phyloP scores from a whole-genome alignment of 92 coral and sea anemone genomes.

The Porites rus region DNA sequence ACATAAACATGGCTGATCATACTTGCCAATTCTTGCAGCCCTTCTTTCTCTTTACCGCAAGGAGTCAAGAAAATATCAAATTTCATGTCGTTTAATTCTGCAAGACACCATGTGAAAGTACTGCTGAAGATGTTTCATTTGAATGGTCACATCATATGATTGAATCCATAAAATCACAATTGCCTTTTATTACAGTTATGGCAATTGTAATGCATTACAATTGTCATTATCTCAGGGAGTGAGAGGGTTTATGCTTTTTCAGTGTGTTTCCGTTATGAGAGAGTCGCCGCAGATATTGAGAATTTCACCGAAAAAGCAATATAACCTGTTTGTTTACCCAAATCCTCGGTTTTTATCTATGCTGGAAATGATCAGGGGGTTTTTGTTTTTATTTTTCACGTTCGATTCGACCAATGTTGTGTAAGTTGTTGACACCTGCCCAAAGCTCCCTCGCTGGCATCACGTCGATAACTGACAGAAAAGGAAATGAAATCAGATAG shows the following conservation, averaged over 20 bases:
- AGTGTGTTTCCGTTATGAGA: not conserved
- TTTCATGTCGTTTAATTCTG: no score
- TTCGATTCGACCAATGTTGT: not conserved
- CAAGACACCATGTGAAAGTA: no score
- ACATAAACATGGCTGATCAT: not conserved
- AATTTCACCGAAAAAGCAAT: conserved; percentile 4
- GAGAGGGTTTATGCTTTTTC: no score
- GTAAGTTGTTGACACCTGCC: not conserved
- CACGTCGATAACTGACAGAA: not conserved
- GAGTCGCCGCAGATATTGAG: not conserved
- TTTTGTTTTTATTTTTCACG: conserved; percentile 15
- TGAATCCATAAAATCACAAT: no score
- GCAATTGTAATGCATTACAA: not conserved
- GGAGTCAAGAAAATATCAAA: no score
- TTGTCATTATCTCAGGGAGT: no score
- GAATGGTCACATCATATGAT: no score
- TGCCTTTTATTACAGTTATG: not conserved
- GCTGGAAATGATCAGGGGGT: not conserved
- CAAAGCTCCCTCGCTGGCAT: not conserved
- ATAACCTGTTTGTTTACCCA: conserved; percentile 1
- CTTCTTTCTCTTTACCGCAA: not conserved
- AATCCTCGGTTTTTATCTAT: not conserved
- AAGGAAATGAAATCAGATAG: not conserved
- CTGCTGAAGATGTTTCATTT: no score
- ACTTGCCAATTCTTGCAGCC: not conserved